Evolutionary conservation across 2,113 vertebrate genomes (phyloP).

Genomic region (Neotoma lepida): DNA sequence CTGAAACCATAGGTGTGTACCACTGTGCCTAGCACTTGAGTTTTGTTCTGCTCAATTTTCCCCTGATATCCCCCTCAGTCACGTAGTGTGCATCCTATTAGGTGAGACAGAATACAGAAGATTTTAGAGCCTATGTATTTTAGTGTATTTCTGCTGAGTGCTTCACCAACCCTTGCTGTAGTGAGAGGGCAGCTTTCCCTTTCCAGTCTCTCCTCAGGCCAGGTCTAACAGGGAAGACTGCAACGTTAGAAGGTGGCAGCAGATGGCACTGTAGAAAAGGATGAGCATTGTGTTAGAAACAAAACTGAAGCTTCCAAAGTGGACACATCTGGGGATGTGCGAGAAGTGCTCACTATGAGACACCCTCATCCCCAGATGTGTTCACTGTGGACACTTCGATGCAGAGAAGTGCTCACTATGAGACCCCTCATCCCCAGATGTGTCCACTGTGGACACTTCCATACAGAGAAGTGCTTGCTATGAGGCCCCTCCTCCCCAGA

Average conservation of each 20-base stretch:
- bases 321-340: too few species aligned
- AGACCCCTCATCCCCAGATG: background rate
- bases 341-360: too few species aligned
- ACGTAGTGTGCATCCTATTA: background rate
- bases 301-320: too few species aligned
- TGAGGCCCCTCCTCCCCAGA: too few species aligned
- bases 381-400: too few species aligned
- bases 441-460: background rate
- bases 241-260: background rate
- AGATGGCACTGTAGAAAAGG: conserved; percentile 23
- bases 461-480: background rate
- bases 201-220: background rate
- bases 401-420: too few species aligned
- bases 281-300: background rate
- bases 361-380: too few species aligned
- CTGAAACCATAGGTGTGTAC: background rate
- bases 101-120: background rate
- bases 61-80: too few species aligned
- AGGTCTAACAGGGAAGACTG: background rate
- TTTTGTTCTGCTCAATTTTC: background rate
- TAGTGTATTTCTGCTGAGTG: background rate
- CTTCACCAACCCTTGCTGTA: background rate
- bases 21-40: background rate
- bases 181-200: background rate
- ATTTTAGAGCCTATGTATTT: background rate